Percentiles rank a stretch among this genome's conserved stretches.
Conservation (phyloP, 2,888 invertebrate genomes). For the Machimus rusticus region DNA sequence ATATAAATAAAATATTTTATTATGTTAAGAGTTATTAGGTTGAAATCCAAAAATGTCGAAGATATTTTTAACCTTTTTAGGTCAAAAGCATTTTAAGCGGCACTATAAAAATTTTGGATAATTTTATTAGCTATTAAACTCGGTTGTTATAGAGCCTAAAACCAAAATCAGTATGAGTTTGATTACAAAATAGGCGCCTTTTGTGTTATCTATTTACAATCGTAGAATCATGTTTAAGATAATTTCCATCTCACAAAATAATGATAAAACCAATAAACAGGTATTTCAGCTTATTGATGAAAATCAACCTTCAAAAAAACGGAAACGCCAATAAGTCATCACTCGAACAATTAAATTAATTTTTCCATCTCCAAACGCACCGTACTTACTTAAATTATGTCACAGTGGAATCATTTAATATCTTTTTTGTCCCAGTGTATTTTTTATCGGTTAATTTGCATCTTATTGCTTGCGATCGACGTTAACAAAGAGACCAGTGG, state of each 20-base stretch:
- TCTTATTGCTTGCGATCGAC: background rate
- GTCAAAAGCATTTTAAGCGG: background rate
- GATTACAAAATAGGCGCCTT: background rate
- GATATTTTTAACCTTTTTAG: background rate
- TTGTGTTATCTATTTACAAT: background rate
- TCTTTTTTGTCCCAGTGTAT: background rate
- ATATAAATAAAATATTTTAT: background rate
- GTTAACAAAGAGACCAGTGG: background rate
- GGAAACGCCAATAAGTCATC: background rate
- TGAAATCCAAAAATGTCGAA: background rate
- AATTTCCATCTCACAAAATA: background rate
- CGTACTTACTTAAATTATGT: background rate
- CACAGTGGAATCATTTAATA: background rate
- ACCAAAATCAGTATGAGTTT: background rate
- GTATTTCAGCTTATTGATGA: background rate
- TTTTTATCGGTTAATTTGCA: background rate
- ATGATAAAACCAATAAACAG: background rate
- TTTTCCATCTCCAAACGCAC: background rate
- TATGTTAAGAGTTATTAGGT: background rate
- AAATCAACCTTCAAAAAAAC: background rate
- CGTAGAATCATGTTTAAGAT: background rate
- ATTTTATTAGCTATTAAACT: background rate
- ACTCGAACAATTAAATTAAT: background rate
- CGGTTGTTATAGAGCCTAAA: background rate
- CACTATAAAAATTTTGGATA: background rate